Conservation (phyloP, 2,113 vertebrate species). For the Neodon shergylaensis region DNA sequence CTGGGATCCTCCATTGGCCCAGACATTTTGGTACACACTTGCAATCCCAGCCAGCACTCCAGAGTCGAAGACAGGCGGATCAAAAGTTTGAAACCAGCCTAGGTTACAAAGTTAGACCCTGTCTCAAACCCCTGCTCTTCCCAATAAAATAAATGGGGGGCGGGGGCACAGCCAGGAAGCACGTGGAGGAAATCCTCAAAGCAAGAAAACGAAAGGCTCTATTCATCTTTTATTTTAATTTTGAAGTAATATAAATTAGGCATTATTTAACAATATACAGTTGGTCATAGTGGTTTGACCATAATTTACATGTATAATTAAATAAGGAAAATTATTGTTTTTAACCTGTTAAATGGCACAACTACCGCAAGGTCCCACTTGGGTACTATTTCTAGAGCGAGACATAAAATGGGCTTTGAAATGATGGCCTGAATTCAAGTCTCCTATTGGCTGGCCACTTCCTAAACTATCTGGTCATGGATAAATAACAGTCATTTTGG, state of each 20-base stretch:
- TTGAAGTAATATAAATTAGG: slow-evolving; percentile 62
- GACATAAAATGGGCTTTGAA: neutral
- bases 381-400: neutral
- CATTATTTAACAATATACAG: slow-evolving; percentile 10
- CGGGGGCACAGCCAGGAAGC: neutral
- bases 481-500: neutral
- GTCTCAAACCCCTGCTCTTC: neutral
- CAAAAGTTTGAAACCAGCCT: neutral
- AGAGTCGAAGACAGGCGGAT: no score
- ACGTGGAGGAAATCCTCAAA: neutral
- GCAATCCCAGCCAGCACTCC: neutral
- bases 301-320: neutral
- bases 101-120: neutral
- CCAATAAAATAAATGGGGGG: neutral
- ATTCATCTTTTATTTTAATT: neutral
- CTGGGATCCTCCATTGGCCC: neutral
- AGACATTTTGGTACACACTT: neutral
- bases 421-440: neutral
- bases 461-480: neutral
- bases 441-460: neutral
- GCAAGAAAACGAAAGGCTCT: neutral
- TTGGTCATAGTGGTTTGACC: neutral
- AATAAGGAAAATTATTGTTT: neutral
- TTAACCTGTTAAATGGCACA: neutral
- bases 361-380: neutral